Base-by-base conservation (phyloP, 2,797 vertebrate species). In the Eremophila alpestris region DNA sequence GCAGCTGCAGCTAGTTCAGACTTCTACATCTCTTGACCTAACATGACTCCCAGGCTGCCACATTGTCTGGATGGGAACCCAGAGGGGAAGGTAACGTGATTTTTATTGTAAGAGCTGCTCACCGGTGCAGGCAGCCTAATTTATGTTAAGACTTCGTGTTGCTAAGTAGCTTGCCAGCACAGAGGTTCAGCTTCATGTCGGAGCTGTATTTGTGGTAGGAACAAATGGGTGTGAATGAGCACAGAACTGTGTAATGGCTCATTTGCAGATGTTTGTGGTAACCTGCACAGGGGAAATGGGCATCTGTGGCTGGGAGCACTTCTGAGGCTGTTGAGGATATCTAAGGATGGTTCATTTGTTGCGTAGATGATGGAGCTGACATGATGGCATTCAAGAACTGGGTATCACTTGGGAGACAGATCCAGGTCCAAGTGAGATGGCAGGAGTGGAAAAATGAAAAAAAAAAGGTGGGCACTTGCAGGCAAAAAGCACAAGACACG, bases 1-100 rank as follows among this genome's bases (percentile, higher is more conserved):
- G 96, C 97, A 93, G 97, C 90, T 92, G 90, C 83, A 82, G 89
- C 97, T 85, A 70, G 95, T 91, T 96, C 89, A 83, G 94, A 59
- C 85, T 94, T 94, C 94, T 41, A 60, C 74, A 22, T 87, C 95
- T 93, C 69, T 75, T 97, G 96, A 97, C 97, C 96, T 92, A 62
- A 80, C 62, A n/a, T 96, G 96, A 94, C 97, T 97, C 91, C 64
- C 32, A 68, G 71, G 83, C 90, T 75, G 80, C 87, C 79, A 41
- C 70, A 11, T 13, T 79, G 84, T 85, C 85, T 83, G 52, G 36
- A 70, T n/a, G 45, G 41, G 69, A 87, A 91, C 77, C 62, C 76
- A 78, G 34, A 59, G 71, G 38, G 74, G 54, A 82, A 86, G 67
- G 48, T 85, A 87, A 86, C 1, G 21, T 89, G 71, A 73, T 88